Evolutionary conservation across 2,113 vertebrate species (phyloP).

Genomic region (Proteles cristata): DNA sequence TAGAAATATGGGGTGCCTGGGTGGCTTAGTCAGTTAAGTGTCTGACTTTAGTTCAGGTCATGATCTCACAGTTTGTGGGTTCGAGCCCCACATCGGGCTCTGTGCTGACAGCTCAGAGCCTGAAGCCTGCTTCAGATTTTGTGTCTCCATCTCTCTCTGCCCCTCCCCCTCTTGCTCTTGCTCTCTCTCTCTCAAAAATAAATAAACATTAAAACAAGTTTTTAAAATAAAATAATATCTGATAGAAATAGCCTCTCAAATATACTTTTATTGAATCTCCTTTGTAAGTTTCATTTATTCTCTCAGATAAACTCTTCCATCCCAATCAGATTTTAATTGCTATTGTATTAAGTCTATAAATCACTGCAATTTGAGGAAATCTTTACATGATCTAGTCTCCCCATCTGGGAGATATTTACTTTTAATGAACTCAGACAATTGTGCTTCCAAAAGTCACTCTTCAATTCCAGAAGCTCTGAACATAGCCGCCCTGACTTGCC

Average conservation of each 20-base stretch:
- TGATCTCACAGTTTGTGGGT: no score
- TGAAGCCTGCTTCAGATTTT: no score
- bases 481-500: not conserved
- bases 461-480: not conserved
- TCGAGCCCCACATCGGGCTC: no score
- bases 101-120: no score
- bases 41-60: no score
- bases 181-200: no score
- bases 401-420: constrained; percentile 45
- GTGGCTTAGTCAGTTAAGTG: no score
- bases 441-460: constrained; percentile 2
- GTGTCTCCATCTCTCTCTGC: no score
- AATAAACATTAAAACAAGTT: no score
- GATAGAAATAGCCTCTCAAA: not conserved
- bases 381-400: not conserved
- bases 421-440: constrained; percentile 36
- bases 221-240: no score
- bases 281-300: not conserved
- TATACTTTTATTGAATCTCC: not conserved
- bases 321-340: constrained; percentile 42
- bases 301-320: not conserved
- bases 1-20: no score
- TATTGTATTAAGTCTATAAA: constrained; percentile 44
- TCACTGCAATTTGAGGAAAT: constrained; percentile 12
- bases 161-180: no score